Evolutionary conservation across 2,113 vertebrate species (phyloP), one percentile per base, ranked within the genome.

Genomic region (Corythornis cristatus): DNA sequence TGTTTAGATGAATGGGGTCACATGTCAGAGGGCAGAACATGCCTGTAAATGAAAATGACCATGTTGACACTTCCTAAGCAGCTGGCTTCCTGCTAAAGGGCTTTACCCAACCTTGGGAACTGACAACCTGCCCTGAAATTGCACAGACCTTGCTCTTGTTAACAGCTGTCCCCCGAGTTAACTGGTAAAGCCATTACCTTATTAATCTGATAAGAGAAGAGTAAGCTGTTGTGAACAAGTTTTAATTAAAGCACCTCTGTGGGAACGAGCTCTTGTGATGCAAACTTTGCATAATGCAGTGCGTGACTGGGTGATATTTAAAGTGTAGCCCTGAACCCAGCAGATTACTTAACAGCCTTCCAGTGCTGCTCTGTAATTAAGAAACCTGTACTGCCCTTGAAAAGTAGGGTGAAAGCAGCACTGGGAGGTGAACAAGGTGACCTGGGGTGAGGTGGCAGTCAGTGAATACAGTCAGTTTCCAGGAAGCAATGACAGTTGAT

Each of bases 211-310:
- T 96, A 94, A 92, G 81, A 80, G 84, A 87, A 92, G 40, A 53
- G 26, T 79, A 83, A 94, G 26, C 84, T 90, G 92, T 74, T 96
- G 90, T 90, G 91, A 91, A 83, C 95, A 66, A 70, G 81, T 58
- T 95, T 94, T 94, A 96, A 89, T 93, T 94, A 91, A 82, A 83
- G 74, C 84, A 53, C 82, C 72, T 89, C 84, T 95, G 93, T 95
- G 96, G 93, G 95, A 95, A 95, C 1, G 4, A 76, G 75, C 64
- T 71, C 84, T 89, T 91, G 86, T 92, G 91, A 92, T 94, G 84
- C 84, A 91, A 89, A 89, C 74, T 93, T 91, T 48, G 53, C 82
- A 79, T 93, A 83, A 93, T 57, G 74, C 43, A 70, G 88, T 89
- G 61, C 86, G 48, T 95, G 91, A 92, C 87, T 89, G 56, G 78